Conservation (phyloP, 2,888 invertebrate species). For the Polydrusus cervinus region DNA sequence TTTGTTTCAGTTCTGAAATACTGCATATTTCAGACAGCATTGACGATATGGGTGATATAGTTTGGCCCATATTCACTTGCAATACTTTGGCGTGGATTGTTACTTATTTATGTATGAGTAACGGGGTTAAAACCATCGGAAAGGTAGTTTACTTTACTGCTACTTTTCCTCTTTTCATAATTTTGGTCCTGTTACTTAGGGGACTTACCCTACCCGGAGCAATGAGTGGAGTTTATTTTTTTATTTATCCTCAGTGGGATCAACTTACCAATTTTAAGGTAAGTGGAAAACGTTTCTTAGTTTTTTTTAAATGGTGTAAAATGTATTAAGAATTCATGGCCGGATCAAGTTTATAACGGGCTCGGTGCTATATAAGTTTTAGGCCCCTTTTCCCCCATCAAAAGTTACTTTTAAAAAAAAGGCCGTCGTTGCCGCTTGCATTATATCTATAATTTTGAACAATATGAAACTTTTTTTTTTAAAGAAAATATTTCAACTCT, state of each 20-base stretch:
- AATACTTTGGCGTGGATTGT: conserved; percentile 86
- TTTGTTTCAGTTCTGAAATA: conserved; percentile 80
- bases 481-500: too few relatives aligned
- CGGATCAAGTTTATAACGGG: too few relatives aligned
- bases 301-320: too few relatives aligned
- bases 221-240: conserved; percentile 83
- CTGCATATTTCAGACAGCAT: conserved; percentile 85
- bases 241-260: conserved; percentile 85
- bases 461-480: too few relatives aligned
- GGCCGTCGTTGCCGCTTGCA: too few relatives aligned
- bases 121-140: conserved; percentile 90
- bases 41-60: conserved; percentile 82
- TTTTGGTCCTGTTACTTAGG: conserved; percentile 81
- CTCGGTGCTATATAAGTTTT: too few relatives aligned
- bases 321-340: too few relatives aligned
- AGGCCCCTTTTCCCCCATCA: too few relatives aligned
- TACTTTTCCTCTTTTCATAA: conserved; percentile 85
- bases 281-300: conserved; percentile 1
- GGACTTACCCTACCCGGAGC: conserved; percentile 89
- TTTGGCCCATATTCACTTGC: conserved; percentile 86
- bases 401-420: too few relatives aligned
- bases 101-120: conserved; percentile 88
- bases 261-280: conserved; percentile 85
- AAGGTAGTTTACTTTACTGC: conserved; percentile 94
- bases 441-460: too few relatives aligned